Evolutionary conservation across 2,113 vertebrate genomes (phyloP).

Genomic region (Pelvicachromis taeniatus): DNA sequence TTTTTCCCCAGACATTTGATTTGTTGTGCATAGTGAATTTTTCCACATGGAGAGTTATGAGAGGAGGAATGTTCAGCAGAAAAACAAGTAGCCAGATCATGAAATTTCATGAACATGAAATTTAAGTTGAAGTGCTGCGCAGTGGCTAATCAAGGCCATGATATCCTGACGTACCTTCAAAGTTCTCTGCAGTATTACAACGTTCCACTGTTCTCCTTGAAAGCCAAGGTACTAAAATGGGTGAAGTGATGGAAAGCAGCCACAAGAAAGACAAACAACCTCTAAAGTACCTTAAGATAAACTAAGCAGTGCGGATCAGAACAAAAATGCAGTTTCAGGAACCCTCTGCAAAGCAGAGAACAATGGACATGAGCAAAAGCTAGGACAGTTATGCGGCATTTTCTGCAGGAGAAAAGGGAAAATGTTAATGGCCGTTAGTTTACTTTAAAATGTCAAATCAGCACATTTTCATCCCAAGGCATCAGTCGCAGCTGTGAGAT

Average conservation of each 20-base stretch:
- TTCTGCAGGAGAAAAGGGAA: not conserved
- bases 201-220: not conserved
- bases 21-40: not conserved
- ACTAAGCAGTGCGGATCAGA: not conserved
- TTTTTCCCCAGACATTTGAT: not conserved
- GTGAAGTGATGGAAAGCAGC: not conserved
- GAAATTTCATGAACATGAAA: not conserved
- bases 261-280: not conserved
- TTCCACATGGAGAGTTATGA: accelerated
- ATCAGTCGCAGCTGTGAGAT: not conserved
- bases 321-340: accelerated
- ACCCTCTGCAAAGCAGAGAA: not conserved
- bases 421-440: not conserved
- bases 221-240: not conserved
- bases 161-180: not conserved
- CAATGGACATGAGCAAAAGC: not conserved
- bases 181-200: not conserved
- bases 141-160: not conserved
- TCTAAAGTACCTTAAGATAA: not conserved
- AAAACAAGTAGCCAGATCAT: not conserved
- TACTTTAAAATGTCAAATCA: not conserved
- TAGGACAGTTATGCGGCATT: not conserved
- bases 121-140: not conserved
- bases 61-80: not conserved
- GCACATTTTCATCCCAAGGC: not conserved